Evolutionary conservation across 2,888 invertebrate genomes (phyloP).

Genomic region (Odontomyia ornata): DNA sequence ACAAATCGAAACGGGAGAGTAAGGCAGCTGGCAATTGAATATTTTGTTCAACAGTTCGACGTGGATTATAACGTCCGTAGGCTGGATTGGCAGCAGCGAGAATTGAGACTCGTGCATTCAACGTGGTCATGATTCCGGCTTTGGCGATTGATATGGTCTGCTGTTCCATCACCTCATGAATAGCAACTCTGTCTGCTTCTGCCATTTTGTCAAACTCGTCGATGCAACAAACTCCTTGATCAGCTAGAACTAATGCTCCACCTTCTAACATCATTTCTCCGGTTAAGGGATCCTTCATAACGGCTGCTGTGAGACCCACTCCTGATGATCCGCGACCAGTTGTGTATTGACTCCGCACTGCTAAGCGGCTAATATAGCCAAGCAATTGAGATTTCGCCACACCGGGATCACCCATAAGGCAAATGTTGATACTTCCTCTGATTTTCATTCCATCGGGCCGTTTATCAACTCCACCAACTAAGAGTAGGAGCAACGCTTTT

Average conservation of each 20-base stretch:
- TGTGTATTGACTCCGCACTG: constrained; percentile 93
- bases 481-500: constrained; percentile 89
- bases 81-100: constrained; percentile 99
- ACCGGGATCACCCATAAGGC: constrained; percentile 99
- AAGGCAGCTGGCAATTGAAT: constrained; percentile 97
- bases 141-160: constrained; percentile 99
- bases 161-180: constrained; percentile 99
- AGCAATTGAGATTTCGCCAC: constrained; percentile 98
- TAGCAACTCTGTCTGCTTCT: constrained; percentile 91
- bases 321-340: constrained; percentile 97
- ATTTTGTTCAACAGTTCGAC: constrained; percentile 94
- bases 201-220: constrained; percentile 99
- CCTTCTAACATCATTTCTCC: constrained; percentile 98
- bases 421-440: constrained; percentile 95
- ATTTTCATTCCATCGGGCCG: constrained; percentile 97
- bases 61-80: constrained; percentile 97
- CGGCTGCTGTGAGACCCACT: constrained; percentile 98
- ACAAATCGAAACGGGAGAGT: constrained; percentile 92
- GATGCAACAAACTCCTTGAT: constrained; percentile 98
- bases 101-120: constrained; percentile 97
- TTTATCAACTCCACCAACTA: constrained; percentile 91
- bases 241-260: constrained; percentile 95
- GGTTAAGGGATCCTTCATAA: constrained; percentile 96
- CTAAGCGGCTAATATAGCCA: constrained; percentile 91
- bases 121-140: constrained; percentile 97